Evolutionary conservation across 2,113 vertebrate species (phyloP).

Genomic region (Eulacestoma nigropectus): DNA sequence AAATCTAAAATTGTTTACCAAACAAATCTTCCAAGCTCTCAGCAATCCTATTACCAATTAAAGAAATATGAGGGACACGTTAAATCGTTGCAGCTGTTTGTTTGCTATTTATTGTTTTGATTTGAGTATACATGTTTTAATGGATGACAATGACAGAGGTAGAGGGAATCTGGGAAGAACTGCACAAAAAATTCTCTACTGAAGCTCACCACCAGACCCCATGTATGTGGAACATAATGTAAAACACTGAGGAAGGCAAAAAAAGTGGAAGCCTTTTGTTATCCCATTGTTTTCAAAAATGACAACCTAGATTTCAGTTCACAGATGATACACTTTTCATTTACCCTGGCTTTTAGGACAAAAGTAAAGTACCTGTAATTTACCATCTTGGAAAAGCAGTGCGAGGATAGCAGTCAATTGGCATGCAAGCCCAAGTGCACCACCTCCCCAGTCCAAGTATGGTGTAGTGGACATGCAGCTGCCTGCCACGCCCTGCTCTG

Average conservation of each 20-base stretch:
- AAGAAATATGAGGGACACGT: background rate
- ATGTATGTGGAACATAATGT: background rate
- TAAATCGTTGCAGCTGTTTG: background rate
- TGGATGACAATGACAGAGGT: background rate
- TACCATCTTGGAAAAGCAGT: background rate
- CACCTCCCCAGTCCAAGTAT: background rate
- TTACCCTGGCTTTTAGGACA: background rate
- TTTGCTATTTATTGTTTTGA: constrained; percentile 15
- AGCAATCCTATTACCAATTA: background rate
- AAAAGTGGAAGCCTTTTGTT: background rate
- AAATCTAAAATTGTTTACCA: background rate
- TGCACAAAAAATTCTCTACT: background rate
- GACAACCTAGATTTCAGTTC: background rate
- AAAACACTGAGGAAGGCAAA: background rate
- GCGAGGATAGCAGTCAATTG: too few species aligned
- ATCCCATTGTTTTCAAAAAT: background rate
- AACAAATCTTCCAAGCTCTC: background rate
- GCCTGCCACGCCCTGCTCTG: background rate
- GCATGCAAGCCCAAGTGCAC: background rate
- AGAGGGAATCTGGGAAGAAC: background rate
- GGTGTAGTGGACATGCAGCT: background rate
- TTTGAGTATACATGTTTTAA: background rate
- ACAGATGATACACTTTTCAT: background rate
- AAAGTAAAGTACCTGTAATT: background rate
- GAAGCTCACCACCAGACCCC: background rate